Conservation (phyloP, 2,113 vertebrate genomes). For the Platanista minor region DNA sequence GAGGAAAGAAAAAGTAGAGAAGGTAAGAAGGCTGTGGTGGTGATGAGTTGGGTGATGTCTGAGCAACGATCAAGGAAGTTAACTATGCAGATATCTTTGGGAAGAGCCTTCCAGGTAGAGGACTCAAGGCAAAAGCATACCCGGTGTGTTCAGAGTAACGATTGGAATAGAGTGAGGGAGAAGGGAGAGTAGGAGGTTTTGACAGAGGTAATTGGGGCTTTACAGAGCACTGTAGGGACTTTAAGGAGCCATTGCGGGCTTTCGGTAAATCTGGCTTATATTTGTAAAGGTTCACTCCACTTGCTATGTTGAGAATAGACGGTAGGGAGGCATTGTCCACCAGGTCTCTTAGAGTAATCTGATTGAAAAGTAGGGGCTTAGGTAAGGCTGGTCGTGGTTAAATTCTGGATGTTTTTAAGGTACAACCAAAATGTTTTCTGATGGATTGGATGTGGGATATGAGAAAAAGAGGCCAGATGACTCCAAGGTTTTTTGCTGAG, state of each 20-base stretch:
- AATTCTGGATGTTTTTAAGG: slow-evolving; percentile 1
- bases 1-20: neutral
- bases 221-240: neutral
- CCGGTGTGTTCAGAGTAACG: neutral
- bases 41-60: neutral
- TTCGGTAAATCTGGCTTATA: neutral
- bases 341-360: neutral
- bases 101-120: neutral
- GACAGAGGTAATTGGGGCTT: neutral
- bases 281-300: neutral
- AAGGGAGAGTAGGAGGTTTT: neutral
- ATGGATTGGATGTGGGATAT: neutral
- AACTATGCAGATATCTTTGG: neutral
- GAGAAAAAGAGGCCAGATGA: neutral
- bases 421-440: neutral
- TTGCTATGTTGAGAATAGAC: neutral
- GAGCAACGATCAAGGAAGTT: neutral
- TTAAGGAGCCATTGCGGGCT: neutral
- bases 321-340: neutral
- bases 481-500: neutral
- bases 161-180: neutral
- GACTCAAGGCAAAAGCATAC: neutral
- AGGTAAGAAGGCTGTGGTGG: neutral
- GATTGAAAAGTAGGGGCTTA: neutral
- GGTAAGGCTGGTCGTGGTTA: neutral